Evolutionary conservation across 2,113 vertebrate genomes (phyloP).

Genomic region (Falcunculus frontatus): DNA sequence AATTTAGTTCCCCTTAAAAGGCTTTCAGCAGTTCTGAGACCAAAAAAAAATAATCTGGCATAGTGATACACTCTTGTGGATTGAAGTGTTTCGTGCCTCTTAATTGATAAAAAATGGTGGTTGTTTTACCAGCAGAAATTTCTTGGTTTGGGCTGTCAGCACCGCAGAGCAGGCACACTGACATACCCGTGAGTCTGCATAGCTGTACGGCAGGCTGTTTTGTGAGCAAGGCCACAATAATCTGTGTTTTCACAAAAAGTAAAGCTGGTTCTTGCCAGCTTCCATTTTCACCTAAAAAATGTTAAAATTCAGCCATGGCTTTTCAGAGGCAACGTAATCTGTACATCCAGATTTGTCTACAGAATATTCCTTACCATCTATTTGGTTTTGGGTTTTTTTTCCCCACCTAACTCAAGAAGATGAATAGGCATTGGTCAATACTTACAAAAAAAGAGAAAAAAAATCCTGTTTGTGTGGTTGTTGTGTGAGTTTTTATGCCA

Average conservation of each 20-base stretch:
- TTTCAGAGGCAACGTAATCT: neutral
- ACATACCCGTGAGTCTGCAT: rapidly evolving
- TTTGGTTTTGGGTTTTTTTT: neutral
- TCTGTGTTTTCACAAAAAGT: neutral
- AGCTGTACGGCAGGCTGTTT: neutral
- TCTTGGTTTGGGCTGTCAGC: neutral
- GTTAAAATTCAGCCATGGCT: neutral
- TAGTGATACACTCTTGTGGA: neutral
- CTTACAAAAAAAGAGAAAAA: neutral
- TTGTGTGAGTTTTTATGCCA: neutral
- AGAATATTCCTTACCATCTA: neutral
- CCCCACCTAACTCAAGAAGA: neutral
- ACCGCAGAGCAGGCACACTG: neutral
- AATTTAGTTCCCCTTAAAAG: neutral
- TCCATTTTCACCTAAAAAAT: neutral
- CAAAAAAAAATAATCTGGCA: neutral
- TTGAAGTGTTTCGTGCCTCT: neutral
- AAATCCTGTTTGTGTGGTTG: neutral
- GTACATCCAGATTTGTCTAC: neutral
- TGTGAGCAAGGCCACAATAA: neutral
- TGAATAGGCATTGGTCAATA: neutral
- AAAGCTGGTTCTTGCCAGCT: neutral
- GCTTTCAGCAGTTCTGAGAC: neutral
- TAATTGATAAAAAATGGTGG: neutral
- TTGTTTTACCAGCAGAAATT: neutral